Evolutionary conservation across 2,113 vertebrate genomes (phyloP).

Genomic region (Tetrao urogallus): DNA sequence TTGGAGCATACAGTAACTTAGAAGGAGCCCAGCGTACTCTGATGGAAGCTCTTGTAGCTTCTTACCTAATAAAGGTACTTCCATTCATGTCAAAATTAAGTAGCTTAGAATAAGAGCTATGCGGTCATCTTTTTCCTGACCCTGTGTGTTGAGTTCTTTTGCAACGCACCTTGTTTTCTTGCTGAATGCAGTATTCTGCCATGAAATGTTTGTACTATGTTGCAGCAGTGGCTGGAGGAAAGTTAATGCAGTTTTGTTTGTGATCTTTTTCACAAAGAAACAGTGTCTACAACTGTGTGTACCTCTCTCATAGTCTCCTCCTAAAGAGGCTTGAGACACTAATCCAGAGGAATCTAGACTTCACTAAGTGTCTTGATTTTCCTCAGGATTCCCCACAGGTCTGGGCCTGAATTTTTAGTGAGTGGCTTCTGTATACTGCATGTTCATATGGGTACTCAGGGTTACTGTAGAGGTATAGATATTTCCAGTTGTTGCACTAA

Average conservation of each 20-base stretch:
- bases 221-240: neutral
- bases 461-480: neutral
- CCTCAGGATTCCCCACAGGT: neutral
- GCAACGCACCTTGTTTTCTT: neutral
- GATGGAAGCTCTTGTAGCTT: slow-evolving; percentile 97
- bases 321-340: neutral
- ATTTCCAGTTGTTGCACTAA: neutral
- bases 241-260: neutral
- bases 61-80: slow-evolving; percentile 93
- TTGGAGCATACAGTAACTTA: slow-evolving; percentile 92
- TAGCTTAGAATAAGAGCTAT: neutral
- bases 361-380: neutral
- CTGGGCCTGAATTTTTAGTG: neutral
- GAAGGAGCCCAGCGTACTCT: slow-evolving; percentile 95
- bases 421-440: accelerated
- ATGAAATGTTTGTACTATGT: neutral
- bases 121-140: neutral
- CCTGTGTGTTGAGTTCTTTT: neutral
- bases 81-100: neutral
- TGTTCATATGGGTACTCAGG: neutral
- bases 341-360: neutral
- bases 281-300: accelerated
- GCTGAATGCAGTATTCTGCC: neutral
- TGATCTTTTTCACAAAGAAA: neutral
- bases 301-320: neutral